phyloP scores from a whole-genome alignment of 2,888 invertebrate species.

The Syritta pipiens region DNA sequence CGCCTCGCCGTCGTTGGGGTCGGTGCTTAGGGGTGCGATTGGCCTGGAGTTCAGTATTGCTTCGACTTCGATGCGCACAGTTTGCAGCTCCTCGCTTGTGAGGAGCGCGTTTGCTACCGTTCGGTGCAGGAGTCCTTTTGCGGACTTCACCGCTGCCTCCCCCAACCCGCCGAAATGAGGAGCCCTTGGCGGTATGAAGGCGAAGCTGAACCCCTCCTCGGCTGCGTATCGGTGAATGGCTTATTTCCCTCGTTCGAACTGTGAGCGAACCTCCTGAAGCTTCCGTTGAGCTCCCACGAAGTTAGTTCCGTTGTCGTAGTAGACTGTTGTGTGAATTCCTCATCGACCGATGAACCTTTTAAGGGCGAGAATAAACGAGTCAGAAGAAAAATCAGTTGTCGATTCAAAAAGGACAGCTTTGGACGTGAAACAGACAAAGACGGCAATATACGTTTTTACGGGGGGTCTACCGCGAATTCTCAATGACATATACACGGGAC shows the following conservation, averaged over 20 bases:
- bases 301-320: slow-evolving; percentile 39
- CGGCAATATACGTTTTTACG: slow-evolving; percentile 45
- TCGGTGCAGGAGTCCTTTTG: slow-evolving; percentile 4
- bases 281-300: neutral
- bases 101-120: slow-evolving; percentile 29
- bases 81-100: slow-evolving; percentile 46
- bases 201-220: neutral
- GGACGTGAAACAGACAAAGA: slow-evolving; percentile 42
- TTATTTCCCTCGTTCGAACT: neutral
- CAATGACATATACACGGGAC: slow-evolving; percentile 33
- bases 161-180: neutral
- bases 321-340: slow-evolving; percentile 38
- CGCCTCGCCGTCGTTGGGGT: slow-evolving; percentile 36
- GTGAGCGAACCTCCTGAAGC: neutral
- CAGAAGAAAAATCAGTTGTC: no score
- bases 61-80: slow-evolving; percentile 33
- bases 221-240: neutral
- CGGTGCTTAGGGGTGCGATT: slow-evolving; percentile 25
- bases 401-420: slow-evolving; percentile 43
- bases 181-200: neutral
- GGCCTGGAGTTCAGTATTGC: slow-evolving; percentile 24
- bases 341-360: neutral
- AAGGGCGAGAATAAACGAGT: slow-evolving; percentile 16
- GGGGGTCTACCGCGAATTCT: slow-evolving; percentile 53
- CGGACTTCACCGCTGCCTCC: neutral